Percentiles rank a stretch among this genome's conserved stretches.
phyloP scores from a whole-genome alignment of 2,888 invertebrate species.

The Phania funesta region DNA sequence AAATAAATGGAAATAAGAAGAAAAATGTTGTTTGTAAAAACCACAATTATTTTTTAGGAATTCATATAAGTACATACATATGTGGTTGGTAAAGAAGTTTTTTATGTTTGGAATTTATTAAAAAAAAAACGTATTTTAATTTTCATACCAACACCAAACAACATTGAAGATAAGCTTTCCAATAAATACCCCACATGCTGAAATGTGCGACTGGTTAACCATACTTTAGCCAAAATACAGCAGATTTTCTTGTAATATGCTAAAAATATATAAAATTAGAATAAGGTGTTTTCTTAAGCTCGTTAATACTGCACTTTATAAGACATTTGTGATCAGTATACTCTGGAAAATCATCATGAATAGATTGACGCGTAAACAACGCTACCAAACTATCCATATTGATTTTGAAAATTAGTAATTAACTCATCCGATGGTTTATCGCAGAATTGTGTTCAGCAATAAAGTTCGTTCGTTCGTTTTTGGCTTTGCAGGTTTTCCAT shows the following conservation, averaged over 20 bases:
- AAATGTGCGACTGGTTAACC: not conserved
- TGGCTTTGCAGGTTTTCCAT: no score
- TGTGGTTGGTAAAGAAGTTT: constrained; percentile 19
- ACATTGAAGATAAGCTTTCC: constrained; percentile 46
- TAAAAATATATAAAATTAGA: not conserved
- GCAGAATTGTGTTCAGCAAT: no score
- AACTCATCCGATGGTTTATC: no score
- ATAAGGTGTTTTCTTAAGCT: no score
- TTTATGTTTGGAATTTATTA: constrained; percentile 17
- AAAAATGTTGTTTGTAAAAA: constrained; percentile 18
- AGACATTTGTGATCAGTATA: no score
- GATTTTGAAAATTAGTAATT: no score
- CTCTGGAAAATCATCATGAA: no score
- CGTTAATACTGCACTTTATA: no score
- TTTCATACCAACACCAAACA: constrained; percentile 3
- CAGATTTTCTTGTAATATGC: not conserved
- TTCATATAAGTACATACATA: not conserved
- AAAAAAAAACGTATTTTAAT: no score
- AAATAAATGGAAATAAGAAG: constrained; percentile 14
- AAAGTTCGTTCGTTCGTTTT: no score
- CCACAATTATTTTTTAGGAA: constrained; percentile 44
- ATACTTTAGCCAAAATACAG: not conserved
- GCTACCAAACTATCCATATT: no score
- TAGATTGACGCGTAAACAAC: no score
- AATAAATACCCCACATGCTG: constrained; percentile 11